Evolutionary conservation across 2,888 invertebrate species (phyloP).

Genomic region (Glaucopsyche alexis): DNA sequence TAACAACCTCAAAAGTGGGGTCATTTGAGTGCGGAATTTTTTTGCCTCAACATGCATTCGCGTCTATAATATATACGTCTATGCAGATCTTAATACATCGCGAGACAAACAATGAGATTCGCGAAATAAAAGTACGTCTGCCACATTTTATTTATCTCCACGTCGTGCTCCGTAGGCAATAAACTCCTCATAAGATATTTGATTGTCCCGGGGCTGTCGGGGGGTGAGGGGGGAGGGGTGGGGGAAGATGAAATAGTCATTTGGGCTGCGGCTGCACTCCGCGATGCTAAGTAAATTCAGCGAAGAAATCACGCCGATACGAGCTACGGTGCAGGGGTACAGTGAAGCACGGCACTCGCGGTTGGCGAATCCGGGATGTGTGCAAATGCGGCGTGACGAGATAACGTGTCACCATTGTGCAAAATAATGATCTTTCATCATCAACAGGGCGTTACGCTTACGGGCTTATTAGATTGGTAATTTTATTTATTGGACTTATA

Average conservation of each 20-base stretch:
- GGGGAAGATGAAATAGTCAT: conserved; percentile 66
- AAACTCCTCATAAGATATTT: conserved; percentile 40
- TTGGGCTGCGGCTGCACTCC: conserved; percentile 58
- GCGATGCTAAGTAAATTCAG: conserved; percentile 59
- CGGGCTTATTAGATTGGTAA: no score
- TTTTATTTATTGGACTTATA: no score
- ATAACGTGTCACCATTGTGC: no score
- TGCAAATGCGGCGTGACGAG: conserved; percentile 25
- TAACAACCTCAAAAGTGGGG: no score
- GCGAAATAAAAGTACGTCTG: conserved; percentile 21
- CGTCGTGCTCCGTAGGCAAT: conserved; percentile 36
- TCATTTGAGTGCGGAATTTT: no score
- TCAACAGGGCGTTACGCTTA: no score
- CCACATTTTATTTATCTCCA: conserved; percentile 21
- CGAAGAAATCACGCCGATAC: conserved; percentile 42
- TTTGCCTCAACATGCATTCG: no score
- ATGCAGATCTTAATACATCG: conserved; percentile 5
- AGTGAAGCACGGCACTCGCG: conserved; percentile 27
- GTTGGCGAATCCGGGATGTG: conserved; percentile 25
- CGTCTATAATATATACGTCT: no score
- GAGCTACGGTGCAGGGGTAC: conserved; percentile 38
- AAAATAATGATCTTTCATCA: no score
- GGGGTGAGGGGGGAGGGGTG: conserved; percentile 35
- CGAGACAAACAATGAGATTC: conserved; percentile 16
- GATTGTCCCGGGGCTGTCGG: conserved; percentile 39